These are phyloP conservation scores for Atlantisia rogersi DNA, from an alignment of 2,113 vertebrate species.

Conservation along the genomic window DNA sequence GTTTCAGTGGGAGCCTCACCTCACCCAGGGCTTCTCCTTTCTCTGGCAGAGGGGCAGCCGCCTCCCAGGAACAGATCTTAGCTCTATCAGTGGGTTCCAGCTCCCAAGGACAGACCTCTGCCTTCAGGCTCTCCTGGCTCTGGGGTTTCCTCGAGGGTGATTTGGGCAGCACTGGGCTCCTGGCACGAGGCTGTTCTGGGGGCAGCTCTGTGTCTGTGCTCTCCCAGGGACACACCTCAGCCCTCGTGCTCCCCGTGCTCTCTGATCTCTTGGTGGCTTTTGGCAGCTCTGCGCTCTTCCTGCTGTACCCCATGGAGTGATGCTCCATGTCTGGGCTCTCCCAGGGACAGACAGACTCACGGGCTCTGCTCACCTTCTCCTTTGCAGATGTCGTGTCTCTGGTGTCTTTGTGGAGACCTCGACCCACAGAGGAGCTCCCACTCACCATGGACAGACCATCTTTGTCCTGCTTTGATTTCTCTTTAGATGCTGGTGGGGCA, in stretches of 20 bases:
- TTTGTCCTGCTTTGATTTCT: not conserved
- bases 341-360: not conserved
- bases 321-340: not conserved
- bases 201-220: not conserved
- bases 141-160: not conserved
- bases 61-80: slow-evolving; percentile 74
- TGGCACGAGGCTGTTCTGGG: not conserved
- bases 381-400: not conserved
- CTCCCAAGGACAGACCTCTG: slow-evolving; percentile 68
- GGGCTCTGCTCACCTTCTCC: not conserved
- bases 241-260: too few relatives aligned
- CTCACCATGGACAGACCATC: not conserved
- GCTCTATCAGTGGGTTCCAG: slow-evolving; percentile 34
- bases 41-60: not conserved
- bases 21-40: not conserved
- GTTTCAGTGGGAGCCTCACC: accelerated
- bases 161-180: not conserved
- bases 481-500: not conserved
- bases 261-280: too few relatives aligned
- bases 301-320: too few relatives aligned
- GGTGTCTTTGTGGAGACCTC: not conserved
- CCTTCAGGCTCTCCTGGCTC: not conserved
- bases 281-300: too few relatives aligned
- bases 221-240: too few relatives aligned
- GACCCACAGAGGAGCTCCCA: not conserved